Evolutionary conservation across 2,888 invertebrate genomes (phyloP), one percentile per base, ranked within the genome.

Genomic region (Cerastoderma edule): DNA sequence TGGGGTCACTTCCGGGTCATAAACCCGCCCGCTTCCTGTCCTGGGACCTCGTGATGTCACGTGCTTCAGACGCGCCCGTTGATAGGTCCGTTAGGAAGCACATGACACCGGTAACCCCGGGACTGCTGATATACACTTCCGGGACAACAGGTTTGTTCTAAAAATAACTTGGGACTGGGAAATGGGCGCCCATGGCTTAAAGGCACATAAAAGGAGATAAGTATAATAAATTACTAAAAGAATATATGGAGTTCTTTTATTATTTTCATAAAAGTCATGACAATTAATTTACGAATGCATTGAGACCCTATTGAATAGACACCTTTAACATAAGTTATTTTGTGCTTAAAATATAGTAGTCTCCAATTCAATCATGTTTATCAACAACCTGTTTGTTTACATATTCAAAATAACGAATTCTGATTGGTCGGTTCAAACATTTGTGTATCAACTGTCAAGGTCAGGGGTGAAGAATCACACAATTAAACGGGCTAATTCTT

Each of bases 41-140:
- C 6, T 85, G 88, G 56, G 83, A 85, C 28, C 65, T 72, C 3
- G 73, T 87, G 16, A 75, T 88, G 76, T 54, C 70, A 2, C 19
- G 28, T 6, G 60, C 87, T 10, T 72, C 86, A 5, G 67, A 75
- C 22, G 76, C 63, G 22, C 57, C 71, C 10, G 65, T 86, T 13
- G 83, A 80, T 30, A 72, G 71, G 53, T 56, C 70, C 6, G 56
- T 83, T n/a, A 67, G 86, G 27, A 60, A 74, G 65, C 70, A 75
- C 8, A 46, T 87, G 53, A 75, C 77, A 1, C 28, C 57, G 8
- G 63, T 67, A 1, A 91, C 90, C 57, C 85, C 91, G 3, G 93
- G 98, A 67, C 94, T 98, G 39, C 99, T 98, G 90, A 98, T 99
- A 90, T 99, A 98, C 93, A 99, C 99, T 0, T 98, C 98, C 39